These are phyloP conservation scores for Melopsittacus undulatus DNA, from an alignment of 2,797 vertebrate species.

Conservation along the genomic window DNA sequence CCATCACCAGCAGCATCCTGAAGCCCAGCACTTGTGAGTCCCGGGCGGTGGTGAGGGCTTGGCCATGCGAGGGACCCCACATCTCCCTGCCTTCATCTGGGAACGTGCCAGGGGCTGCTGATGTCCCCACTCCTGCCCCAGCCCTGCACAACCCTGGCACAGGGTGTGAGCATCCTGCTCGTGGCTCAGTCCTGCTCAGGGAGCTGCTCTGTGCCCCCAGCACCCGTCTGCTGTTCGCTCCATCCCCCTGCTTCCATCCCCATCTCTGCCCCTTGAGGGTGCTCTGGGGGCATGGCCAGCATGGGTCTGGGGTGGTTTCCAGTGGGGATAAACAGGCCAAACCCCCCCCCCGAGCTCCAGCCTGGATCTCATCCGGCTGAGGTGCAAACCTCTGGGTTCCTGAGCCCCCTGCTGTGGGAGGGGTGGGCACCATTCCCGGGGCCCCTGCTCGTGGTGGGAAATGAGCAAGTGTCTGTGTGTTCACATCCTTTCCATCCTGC, in stretches of 20 bases:
- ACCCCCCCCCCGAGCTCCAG: background rate
- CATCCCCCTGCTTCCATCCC: constrained; percentile 50
- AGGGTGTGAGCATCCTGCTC: rapidly evolving
- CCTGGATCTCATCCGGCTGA: rapidly evolving
- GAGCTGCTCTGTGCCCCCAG: background rate
- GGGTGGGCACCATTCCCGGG: background rate
- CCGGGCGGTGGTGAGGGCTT: rapidly evolving
- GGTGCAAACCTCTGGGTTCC: background rate
- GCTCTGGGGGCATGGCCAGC: background rate
- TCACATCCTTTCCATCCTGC: constrained; percentile 46
- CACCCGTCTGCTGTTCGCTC: background rate
- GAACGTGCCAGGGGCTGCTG: background rate
- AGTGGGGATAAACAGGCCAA: background rate
- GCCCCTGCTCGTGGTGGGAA: background rate
- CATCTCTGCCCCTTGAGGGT: background rate
- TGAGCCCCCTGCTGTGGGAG: background rate
- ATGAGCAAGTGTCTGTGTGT: constrained; percentile 54
- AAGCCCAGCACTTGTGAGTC: constrained; percentile 93
- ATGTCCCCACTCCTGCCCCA: background rate
- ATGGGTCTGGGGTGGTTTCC: background rate
- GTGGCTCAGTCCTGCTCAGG: rapidly evolving
- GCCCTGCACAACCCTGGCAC: rapidly evolving
- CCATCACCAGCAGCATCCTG: constrained; percentile 80
- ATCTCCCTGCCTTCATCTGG: background rate
- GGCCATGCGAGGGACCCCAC: rapidly evolving